Percentiles rank a stretch among this genome's conserved stretches.
phyloP scores from a whole-genome alignment of 1,140 invertebrate genomes.

The Trialeurodes vaporariorum region DNA sequence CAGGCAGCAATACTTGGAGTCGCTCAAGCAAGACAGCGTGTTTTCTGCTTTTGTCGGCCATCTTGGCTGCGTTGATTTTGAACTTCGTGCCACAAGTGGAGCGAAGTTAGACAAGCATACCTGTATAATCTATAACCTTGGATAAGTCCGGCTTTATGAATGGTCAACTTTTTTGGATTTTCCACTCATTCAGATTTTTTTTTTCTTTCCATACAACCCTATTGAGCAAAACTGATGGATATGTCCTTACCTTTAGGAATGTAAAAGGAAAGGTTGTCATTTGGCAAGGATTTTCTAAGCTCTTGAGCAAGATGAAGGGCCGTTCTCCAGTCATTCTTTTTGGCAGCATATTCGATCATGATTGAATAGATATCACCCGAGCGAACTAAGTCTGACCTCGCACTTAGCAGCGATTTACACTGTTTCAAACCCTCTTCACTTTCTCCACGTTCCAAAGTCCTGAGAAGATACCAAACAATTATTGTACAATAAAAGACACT shows the following conservation, averaged over 20 bases:
- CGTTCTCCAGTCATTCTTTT: constrained; percentile 21
- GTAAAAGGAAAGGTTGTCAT: constrained; percentile 26
- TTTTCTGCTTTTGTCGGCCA: too few species aligned
- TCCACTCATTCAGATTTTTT: too few species aligned
- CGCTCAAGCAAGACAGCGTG: too few species aligned
- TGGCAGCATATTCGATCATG: constrained; percentile 35
- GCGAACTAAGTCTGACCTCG: constrained; percentile 38
- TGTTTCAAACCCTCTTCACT: constrained; percentile 40
- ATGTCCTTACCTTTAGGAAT: constrained; percentile 25
- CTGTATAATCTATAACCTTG: too few species aligned
- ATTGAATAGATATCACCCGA: constrained; percentile 46
- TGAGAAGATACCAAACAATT: not conserved
- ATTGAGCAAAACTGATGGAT: too few species aligned
- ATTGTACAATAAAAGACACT: not conserved
- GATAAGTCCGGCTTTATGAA: too few species aligned
- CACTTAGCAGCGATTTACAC: constrained; percentile 41
- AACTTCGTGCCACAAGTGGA: too few species aligned
- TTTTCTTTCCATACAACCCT: too few species aligned
- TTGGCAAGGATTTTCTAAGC: constrained; percentile 19
- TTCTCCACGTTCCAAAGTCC: constrained; percentile 36
- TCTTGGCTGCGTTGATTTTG: too few species aligned
- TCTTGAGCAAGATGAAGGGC: constrained; percentile 31
- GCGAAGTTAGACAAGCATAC: too few species aligned
- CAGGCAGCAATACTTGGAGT: too few species aligned
- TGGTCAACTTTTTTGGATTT: too few species aligned